Evolutionary conservation across 2,113 vertebrate species (phyloP).

Genomic region (Phocoena phocoena): DNA sequence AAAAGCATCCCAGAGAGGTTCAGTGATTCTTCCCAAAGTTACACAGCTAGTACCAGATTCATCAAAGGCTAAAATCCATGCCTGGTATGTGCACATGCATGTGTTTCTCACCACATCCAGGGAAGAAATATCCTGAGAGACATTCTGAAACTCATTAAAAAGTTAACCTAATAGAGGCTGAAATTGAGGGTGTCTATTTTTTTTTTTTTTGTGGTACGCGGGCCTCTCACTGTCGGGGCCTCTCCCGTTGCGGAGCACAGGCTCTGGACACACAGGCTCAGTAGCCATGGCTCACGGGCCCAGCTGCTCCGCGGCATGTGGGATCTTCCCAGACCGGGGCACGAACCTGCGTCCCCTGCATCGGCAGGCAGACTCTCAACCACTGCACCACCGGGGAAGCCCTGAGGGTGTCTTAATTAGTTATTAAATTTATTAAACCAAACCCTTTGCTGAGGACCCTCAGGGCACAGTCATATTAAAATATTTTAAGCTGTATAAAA

Average conservation of each 20-base stretch:
- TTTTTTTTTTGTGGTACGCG: too few species aligned
- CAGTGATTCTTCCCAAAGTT: not conserved
- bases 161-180: conserved; percentile 69
- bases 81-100: not conserved
- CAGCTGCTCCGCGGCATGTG: too few species aligned
- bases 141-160: conserved; percentile 75
- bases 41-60: not conserved
- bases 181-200: conserved; percentile 53
- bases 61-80: conserved; percentile 1
- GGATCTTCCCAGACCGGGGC: too few species aligned
- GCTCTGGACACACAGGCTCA: too few species aligned
- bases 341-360: too few species aligned
- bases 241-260: too few species aligned
- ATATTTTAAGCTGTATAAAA: conserved; percentile 69
- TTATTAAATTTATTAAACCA: conserved; percentile 75
- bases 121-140: conserved; percentile 40
- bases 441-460: conserved; percentile 56
- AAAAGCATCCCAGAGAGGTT: not conserved
- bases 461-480: conserved; percentile 65
- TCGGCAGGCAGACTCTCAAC: too few species aligned
- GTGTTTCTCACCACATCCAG: conserved; percentile 41
- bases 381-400: too few species aligned
- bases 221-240: too few species aligned
- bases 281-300: too few species aligned
- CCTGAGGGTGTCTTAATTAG: conserved; percentile 69